These are phyloP conservation scores for Apantesis nais DNA, from an alignment of 2,888 invertebrate genomes.

Conservation along the genomic window DNA sequence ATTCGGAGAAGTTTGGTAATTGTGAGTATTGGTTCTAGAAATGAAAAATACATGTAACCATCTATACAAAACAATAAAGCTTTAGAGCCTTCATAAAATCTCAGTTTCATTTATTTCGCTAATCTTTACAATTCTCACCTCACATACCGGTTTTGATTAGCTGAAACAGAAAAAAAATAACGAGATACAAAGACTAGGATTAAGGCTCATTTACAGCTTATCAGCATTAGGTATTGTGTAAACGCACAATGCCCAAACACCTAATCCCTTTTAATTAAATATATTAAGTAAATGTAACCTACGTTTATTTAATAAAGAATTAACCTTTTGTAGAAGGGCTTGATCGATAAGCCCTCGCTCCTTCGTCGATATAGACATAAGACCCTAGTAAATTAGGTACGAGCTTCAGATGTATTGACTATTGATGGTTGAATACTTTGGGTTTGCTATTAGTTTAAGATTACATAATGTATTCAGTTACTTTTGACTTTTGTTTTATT, in stretches of 20 bases:
- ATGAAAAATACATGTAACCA: background rate
- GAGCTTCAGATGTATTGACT: constrained; percentile 30
- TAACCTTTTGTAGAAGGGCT: constrained; percentile 38
- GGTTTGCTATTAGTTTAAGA: constrained; percentile 32
- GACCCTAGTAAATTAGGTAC: constrained; percentile 34
- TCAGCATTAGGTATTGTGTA: constrained; percentile 17
- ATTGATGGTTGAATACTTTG: constrained; percentile 33
- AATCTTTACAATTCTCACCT: background rate
- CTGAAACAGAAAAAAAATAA: constrained; percentile 22
- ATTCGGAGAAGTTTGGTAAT: background rate
- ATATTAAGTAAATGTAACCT: constrained; percentile 42
- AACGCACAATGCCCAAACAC: constrained; percentile 24
- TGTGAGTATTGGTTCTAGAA: background rate
- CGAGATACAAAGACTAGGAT: constrained; percentile 25
- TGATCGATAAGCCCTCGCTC: constrained; percentile 29
- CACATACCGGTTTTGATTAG: background rate
- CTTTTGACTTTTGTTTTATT: background rate
- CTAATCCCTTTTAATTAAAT: constrained; percentile 44
- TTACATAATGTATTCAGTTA: constrained; percentile 11
- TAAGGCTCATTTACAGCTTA: constrained; percentile 34
- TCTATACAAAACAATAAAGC: background rate
- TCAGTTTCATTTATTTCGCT: background rate
- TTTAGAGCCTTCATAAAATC: background rate
- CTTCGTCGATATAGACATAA: constrained; percentile 36
- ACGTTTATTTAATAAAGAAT: constrained; percentile 36